Evolutionary conservation across 1,140 invertebrate genomes (phyloP).

Genomic region (Chelonus insularis): DNA sequence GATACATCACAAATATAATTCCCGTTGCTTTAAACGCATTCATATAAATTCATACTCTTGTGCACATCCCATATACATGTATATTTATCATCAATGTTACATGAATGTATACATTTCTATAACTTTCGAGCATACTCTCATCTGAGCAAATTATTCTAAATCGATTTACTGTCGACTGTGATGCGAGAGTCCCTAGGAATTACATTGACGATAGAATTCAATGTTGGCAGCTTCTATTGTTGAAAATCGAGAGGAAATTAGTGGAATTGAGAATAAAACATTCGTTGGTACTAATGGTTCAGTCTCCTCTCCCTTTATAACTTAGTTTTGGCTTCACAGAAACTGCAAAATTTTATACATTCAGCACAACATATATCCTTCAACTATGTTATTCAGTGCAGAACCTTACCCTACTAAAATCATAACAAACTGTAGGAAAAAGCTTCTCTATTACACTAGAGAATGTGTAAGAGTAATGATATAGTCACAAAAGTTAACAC

Average conservation of each 20-base stretch:
- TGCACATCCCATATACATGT: neutral
- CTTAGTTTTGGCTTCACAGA: slow-evolving; percentile 1
- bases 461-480: neutral
- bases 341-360: slow-evolving; percentile 8
- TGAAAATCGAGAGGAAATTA: slow-evolving; percentile 6
- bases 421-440: too few species aligned
- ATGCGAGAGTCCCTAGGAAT: slow-evolving; percentile 7
- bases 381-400: neutral
- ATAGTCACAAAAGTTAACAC: slow-evolving; percentile 19
- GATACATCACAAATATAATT: neutral
- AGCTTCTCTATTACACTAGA: too few species aligned
- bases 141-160: slow-evolving; percentile 24
- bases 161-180: slow-evolving; percentile 22
- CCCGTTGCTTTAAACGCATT: slow-evolving; percentile 3
- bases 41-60: neutral
- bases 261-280: slow-evolving; percentile 2
- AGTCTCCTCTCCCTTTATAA: neutral
- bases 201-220: slow-evolving; percentile 21
- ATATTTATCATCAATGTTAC: slow-evolving; percentile 4
- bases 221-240: slow-evolving; percentile 19
- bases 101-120: slow-evolving; percentile 7
- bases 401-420: too few species aligned
- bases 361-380: neutral
- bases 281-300: slow-evolving; percentile 15
- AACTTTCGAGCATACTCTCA: slow-evolving; percentile 20